Evolutionary conservation across 1,140 invertebrate genomes (phyloP), one percentile per base, ranked within the genome.

Genomic region (Leptinotarsa lineolata): DNA sequence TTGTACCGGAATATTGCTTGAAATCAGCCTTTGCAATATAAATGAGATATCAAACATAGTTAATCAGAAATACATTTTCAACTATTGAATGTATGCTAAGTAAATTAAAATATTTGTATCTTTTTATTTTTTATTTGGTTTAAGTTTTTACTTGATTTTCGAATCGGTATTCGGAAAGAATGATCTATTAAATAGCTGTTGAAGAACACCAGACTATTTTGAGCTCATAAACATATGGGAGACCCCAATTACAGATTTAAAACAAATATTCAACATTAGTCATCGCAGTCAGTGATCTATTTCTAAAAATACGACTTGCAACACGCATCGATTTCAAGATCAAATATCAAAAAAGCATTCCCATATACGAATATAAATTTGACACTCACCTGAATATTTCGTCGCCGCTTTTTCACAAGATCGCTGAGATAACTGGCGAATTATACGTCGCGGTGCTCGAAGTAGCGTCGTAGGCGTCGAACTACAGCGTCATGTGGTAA

Each of bases 401-500:
- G 80, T 77, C 79, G 76, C 79, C 80, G 79, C 80, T 80, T 81
- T 80, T 81, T 76, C 48, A 75, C 76, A 76, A 72, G 76, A 81
- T 81, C 80, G 80, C 77, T 75, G 80, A 73, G 71, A 80, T 78
- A 80, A 81, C 80, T 81, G 70, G 70, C 64, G 39, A 18, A 48
- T 63, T 46, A 59, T 21, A 60, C 68, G 30, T 46, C 46, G 74
- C 68, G 20, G 39, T 46, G 59, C 44, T 68, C 70, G 30, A 22
- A 74, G 58, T 44, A 39, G 68, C 45, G 18, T 24, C 64, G 76
- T 77, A 64, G 76, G 76, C 76, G 76, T 70, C 70, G 74, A 70
- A 22, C 11, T 44, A 20, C 18, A 22, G 67, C 44, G 67, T 72
- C 61, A 45, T 60, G 30, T 58, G 22, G 67, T 65, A 65, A 65